Evolutionary conservation across 2,888 invertebrate species (phyloP), one percentile per base, ranked within the genome.

Genomic region (Agonum fuliginosum): DNA sequence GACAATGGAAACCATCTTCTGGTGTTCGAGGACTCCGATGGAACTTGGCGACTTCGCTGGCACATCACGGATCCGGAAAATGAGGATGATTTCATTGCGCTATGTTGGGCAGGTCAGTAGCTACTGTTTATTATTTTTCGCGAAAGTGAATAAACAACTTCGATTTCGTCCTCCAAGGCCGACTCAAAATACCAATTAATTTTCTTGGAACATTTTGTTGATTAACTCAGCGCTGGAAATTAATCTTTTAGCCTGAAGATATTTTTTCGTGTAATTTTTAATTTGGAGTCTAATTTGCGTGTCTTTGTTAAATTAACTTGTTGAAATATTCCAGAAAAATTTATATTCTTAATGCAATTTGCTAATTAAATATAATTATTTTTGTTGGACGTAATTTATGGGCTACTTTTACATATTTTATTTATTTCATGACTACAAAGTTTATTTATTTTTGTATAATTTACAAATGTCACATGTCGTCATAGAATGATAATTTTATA

Each of bases 41-140:
- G 87, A 80, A 80, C 80, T 48, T 86, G 85, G 86, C 80, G 84
- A 75, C 78, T 86, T 19, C 86, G 87, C 81, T 91, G 91, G 91
- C 86, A 84, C 75, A 82, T 90, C 51, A 85, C 86, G 10, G 80
- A 82, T 73, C 83, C 83, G 41, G 77, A 77, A 48, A 83, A 83
- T 34, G 87, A 88, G 75, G 88, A 87, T 69, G 91, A 91, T 83
- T 91, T 89, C 84, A 87, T 91, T 82, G 90, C 88, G 65, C 84
- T 91, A 80, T 90, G 89, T 83, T 87, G 85, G 82, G 84, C 86
- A 87, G 91, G 91, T 91, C 82, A 87, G 89, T 82, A 30, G 19
- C 8, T 48, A 4, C 4, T 48, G 17, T 48, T 20, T 48, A 12
- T 65, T 65, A 54, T 37, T 37, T 3, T 24, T n/a, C 12, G 37